Evolutionary conservation across 2,113 vertebrate species (phyloP), one percentile per base, ranked within the genome.

Genomic region (Cariama cristata): DNA sequence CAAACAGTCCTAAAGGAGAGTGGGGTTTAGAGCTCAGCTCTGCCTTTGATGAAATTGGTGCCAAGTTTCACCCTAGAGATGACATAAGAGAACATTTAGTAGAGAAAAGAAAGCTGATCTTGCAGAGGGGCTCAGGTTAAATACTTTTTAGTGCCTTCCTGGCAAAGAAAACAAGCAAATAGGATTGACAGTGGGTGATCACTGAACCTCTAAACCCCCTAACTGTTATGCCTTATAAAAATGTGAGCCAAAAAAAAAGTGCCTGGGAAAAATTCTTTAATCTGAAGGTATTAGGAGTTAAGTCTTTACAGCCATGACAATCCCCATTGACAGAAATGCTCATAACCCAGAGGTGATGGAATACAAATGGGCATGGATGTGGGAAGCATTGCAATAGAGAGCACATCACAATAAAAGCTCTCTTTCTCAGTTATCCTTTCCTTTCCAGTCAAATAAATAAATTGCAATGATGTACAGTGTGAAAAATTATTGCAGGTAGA

Each of bases 371-470:
- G 64, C 86, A 69, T 79, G 91, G 53, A 63, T 96, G 56, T 89
- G 50, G 83, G 90, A 96, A 85, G 69, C 75, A 67, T 74, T 97
- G 58, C 77, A 69, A 32, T 68, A 74, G 63, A 89, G 58, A 95
- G 40, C 60, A 92, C 58, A 86, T 85, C 76, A 76, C 90, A 95
- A 88, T 94, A 94, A 93, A 93, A 88, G 26, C 80, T 96, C 82
- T 67, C 56, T 84, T 86, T 84, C 83, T 87, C 66, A 68, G 86
- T 89, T 92, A 85, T 71, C 45, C 68, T 84, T 85, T 94, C 77
- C 64, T 91, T 96, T 97, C 77, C 84, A 90, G 91, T 90, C 73
- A 88, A 96, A 96, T 94, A 93, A 95, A 93, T 94, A 94, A 92
- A 94, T 79, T 85, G 55, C 75, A 82, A 32, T 89, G 91, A 93